Evolutionary conservation across 2,113 vertebrate genomes (phyloP).

Genomic region (Trichechus manatus): DNA sequence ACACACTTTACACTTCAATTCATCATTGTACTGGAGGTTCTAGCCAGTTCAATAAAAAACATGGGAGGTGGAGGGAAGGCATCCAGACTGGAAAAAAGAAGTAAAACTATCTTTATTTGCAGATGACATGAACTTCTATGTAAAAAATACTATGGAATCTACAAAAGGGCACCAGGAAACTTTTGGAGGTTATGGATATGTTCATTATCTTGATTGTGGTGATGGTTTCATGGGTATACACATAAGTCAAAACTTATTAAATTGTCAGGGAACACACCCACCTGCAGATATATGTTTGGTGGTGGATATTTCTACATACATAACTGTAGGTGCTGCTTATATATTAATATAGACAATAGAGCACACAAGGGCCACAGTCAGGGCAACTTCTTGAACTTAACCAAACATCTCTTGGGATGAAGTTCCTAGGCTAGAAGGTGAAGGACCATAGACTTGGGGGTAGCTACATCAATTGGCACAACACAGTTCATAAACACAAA

Average conservation of each 20-base stretch:
- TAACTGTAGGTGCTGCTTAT: too few species aligned
- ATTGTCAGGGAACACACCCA: too few species aligned
- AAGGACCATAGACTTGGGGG: too few species aligned
- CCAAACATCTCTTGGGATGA: too few species aligned
- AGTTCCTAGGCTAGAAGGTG: too few species aligned
- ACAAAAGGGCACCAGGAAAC: not conserved
- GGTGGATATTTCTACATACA: too few species aligned
- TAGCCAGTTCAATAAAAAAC: slow-evolving; percentile 5
- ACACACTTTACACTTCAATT: not conserved
- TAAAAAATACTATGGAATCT: not conserved
- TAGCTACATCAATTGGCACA: too few species aligned
- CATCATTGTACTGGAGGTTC: not conserved
- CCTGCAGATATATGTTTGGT: too few species aligned
- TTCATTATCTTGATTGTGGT: not conserved
- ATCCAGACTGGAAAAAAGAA: not conserved
- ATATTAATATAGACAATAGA: too few species aligned
- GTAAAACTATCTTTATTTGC: not conserved
- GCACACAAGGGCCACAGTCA: too few species aligned
- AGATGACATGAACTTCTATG: not conserved
- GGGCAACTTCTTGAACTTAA: too few species aligned
- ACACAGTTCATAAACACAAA: too few species aligned
- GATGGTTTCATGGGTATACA: not conserved
- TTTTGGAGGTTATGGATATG: not conserved
- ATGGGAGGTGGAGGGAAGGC: not conserved
- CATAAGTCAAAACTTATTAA: not conserved